Conservation (phyloP, 2,888 invertebrate genomes). For the Apodemia duryi region DNA sequence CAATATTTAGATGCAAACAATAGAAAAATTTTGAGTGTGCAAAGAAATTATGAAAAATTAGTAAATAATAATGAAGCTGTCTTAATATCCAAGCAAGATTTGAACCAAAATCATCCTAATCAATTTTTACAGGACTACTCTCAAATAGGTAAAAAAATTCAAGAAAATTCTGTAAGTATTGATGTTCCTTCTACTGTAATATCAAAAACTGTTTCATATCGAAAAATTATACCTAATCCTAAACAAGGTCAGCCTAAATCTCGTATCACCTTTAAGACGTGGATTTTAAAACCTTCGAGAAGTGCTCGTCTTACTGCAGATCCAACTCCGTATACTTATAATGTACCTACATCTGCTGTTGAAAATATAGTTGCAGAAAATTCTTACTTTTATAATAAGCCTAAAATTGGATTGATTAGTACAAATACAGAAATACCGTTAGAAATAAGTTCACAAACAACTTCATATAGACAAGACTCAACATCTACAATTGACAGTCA, state of each 20-base stretch:
- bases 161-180: conserved; percentile 68
- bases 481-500: conserved; percentile 31
- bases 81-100: conserved; percentile 30
- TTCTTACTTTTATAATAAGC: conserved; percentile 42
- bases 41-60: background rate
- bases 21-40: background rate
- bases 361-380: conserved; percentile 42
- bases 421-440: conserved; percentile 12
- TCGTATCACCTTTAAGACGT: conserved; percentile 65
- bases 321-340: conserved; percentile 52
- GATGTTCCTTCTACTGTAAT: conserved; percentile 52
- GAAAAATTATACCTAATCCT: conserved; percentile 52
- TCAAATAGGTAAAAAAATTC: conserved; percentile 46
- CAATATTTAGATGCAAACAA: background rate
- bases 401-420: background rate
- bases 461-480: conserved; percentile 37
- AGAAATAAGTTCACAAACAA: conserved; percentile 33
- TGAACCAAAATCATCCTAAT: conserved; percentile 14
- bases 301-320: conserved; percentile 47
- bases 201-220: conserved; percentile 60
- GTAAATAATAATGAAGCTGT: background rate
- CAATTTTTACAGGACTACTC: background rate
- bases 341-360: conserved; percentile 43
- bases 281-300: conserved; percentile 67
- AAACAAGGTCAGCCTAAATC: conserved; percentile 58